These are phyloP conservation scores for Ramphastos sulfuratus DNA, from an alignment of 2,113 vertebrate genomes.

Conservation along the genomic window DNA sequence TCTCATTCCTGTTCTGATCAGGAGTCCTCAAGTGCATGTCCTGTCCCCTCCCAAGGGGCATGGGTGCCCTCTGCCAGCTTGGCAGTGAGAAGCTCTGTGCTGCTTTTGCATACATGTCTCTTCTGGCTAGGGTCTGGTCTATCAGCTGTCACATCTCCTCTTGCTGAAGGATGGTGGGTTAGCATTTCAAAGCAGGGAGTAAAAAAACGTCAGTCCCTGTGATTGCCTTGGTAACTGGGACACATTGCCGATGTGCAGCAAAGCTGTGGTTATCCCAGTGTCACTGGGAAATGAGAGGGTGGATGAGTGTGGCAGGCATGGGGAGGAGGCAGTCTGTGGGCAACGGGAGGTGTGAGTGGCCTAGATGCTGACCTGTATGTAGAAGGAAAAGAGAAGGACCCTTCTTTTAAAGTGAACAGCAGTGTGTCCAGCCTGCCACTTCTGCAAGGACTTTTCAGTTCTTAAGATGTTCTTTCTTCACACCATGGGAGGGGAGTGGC, in stretches of 20 bases:
- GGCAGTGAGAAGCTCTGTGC: background rate
- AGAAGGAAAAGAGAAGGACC: background rate
- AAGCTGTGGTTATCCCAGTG: background rate
- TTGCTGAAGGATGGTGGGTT: background rate
- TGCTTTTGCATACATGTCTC: background rate
- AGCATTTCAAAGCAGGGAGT: conserved; percentile 5
- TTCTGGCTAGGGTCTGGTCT: background rate
- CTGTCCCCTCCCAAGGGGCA: background rate
- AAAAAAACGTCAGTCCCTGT: background rate
- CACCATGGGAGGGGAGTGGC: background rate
- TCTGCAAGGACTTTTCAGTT: background rate
- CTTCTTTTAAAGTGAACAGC: background rate
- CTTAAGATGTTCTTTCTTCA: background rate
- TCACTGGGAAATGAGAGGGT: background rate
- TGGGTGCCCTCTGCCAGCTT: background rate
- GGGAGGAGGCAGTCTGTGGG: background rate
- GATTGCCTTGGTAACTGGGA: background rate
- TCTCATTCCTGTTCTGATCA: fast-evolving
- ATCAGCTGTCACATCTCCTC: background rate
- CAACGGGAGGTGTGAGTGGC: background rate
- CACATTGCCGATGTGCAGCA: fast-evolving
- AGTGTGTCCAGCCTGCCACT: background rate
- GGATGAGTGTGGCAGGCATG: background rate
- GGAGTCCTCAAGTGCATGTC: background rate
- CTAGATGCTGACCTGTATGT: background rate